Evolutionary conservation across 2,888 invertebrate species (phyloP).

Genomic region (Thecocarcelia acutangulata): DNA sequence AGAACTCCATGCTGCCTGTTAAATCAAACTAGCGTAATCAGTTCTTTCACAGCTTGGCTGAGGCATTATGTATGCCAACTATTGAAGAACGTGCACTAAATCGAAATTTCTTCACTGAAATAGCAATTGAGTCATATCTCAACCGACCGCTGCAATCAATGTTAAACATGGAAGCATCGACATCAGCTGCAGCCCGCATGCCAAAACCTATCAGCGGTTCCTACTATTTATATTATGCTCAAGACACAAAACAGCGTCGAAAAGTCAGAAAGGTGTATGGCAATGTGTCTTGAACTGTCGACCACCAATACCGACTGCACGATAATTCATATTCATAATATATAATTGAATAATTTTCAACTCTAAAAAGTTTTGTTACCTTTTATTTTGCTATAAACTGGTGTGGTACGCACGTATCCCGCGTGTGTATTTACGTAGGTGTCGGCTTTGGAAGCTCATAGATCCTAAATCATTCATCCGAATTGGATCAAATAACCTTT

Average conservation of each 20-base stretch:
- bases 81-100: constrained; percentile 22
- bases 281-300: constrained; percentile 2
- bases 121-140: too few relatives aligned
- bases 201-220: constrained; percentile 1
- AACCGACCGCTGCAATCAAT: too few relatives aligned
- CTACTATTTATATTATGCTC: constrained; percentile 5
- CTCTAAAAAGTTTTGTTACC: constrained; percentile 6
- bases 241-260: constrained; percentile 4
- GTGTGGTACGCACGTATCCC: constrained; percentile 15
- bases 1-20: neutral
- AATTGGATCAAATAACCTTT: constrained; percentile 1
- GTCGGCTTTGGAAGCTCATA: constrained; percentile 8
- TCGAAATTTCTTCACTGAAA: neutral
- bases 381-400: constrained; percentile 21
- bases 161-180: too few relatives aligned
- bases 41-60: constrained; percentile 12
- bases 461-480: neutral
- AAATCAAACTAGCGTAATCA: constrained; percentile 13
- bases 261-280: neutral
- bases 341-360: neutral
- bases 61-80: constrained; percentile 15
- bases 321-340: constrained; percentile 12
- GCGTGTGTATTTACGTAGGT: constrained; percentile 9
- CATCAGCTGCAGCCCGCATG: neutral
- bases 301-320: constrained; percentile 1